Percentiles rank a stretch among this genome's conserved stretches.
Evolutionary conservation across 1,140 invertebrate species (phyloP).

Genomic region (Ceratina japonica): DNA sequence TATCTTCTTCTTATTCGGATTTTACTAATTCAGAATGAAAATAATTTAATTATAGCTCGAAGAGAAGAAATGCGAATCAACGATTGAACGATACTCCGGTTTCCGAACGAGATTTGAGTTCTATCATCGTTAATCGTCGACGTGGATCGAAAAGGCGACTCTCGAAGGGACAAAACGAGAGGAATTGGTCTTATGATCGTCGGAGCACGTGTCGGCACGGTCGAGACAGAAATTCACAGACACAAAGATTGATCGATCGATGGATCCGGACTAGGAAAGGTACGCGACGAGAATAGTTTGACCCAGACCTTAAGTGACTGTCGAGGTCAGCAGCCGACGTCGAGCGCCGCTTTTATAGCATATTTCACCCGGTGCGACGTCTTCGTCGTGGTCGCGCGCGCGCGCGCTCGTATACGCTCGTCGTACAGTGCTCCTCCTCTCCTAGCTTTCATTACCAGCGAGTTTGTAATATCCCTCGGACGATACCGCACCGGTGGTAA

Average conservation of each 20-base stretch:
- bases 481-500: neutral
- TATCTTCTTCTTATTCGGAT: too few relatives aligned
- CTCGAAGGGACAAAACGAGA: neutral
- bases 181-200: too few relatives aligned
- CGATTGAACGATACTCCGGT: too few relatives aligned
- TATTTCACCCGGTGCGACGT: conserved; percentile 52
- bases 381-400: conserved; percentile 26
- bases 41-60: too few relatives aligned
- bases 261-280: conserved; percentile 46
- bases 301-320: conserved; percentile 69
- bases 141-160: neutral
- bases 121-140: neutral
- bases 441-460: conserved; percentile 41
- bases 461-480: conserved; percentile 3
- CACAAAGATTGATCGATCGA: conserved; percentile 55
- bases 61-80: too few relatives aligned
- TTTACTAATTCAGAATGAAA: too few relatives aligned
- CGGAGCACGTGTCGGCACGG: neutral
- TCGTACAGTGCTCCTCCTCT: conserved; percentile 17
- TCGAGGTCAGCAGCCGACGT: conserved; percentile 59
- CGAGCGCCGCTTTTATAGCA: conserved; percentile 52
- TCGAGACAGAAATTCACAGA: conserved; percentile 42
- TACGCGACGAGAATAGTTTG: conserved; percentile 70
- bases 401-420: neutral
- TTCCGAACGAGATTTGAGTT: too few relatives aligned